These are phyloP conservation scores for Engystomops pustulosus DNA, from an alignment of 2,113 vertebrate genomes.

Conservation along the genomic window DNA sequence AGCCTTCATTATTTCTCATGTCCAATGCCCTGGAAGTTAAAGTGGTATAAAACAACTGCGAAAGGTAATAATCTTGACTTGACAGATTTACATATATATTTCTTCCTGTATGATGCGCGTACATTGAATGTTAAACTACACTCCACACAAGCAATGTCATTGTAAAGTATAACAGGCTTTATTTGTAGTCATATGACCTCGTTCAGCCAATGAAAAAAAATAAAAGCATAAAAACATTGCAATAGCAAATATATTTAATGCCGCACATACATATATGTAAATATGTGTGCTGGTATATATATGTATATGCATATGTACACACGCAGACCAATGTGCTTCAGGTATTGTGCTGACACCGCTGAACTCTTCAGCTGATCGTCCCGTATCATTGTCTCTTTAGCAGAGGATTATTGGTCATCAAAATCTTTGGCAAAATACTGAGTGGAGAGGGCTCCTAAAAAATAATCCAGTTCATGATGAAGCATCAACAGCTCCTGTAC, in stretches of 20 bases:
- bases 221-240: constrained; percentile 58
- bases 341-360: constrained; percentile 20
- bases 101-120: not conserved
- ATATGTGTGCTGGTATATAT: constrained; percentile 40
- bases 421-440: constrained; percentile 61
- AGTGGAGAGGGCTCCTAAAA: constrained; percentile 21
- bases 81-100: not conserved
- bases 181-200: constrained; percentile 60
- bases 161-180: constrained; percentile 58
- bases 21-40: too few relatives aligned
- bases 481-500: constrained; percentile 14
- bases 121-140: constrained; percentile 1
- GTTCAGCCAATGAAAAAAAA: constrained; percentile 58
- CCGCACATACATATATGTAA: constrained; percentile 55
- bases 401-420: constrained; percentile 25
- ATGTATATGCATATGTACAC: constrained; percentile 49
- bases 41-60: too few relatives aligned
- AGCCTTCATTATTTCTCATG: too few relatives aligned
- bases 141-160: constrained; percentile 11
- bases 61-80: too few relatives aligned
- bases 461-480: constrained; percentile 29
- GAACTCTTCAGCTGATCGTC: constrained; percentile 4
- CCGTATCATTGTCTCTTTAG: not conserved
- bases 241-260: constrained; percentile 60
- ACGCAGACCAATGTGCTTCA: constrained; percentile 57